These are phyloP conservation scores for Ranitomeya imitator DNA, from an alignment of 2,113 vertebrate species.

Conservation along the genomic window DNA sequence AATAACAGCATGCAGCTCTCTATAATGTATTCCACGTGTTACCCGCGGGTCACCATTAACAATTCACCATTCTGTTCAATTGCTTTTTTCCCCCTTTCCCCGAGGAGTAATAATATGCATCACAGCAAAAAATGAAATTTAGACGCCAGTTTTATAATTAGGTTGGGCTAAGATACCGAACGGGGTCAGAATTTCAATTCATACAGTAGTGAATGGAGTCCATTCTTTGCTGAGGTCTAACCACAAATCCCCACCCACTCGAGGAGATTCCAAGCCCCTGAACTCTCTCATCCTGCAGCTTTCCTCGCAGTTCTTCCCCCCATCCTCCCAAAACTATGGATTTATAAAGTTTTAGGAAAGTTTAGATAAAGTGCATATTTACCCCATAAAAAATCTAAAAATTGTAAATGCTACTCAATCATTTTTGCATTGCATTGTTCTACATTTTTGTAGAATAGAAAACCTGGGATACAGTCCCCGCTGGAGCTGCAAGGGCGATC, in stretches of 20 bases:
- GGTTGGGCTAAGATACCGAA: slow-evolving; percentile 19
- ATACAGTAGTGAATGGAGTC: slow-evolving; percentile 47
- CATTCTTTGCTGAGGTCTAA: slow-evolving; percentile 47
- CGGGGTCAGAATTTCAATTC: slow-evolving; percentile 49
- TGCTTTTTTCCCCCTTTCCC: neutral
- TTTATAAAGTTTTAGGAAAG: neutral
- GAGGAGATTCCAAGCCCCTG: slow-evolving; percentile 14
- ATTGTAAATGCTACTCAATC: too few species aligned
- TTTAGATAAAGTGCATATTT: too few species aligned
- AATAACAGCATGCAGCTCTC: neutral
- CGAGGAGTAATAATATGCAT: slow-evolving; percentile 34
- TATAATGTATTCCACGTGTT: neutral
- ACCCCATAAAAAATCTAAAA: too few species aligned
- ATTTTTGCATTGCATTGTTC: too few species aligned
- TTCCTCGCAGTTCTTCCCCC: neutral
- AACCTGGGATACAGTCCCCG: too few species aligned
- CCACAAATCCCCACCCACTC: slow-evolving; percentile 44
- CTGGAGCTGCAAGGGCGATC: too few species aligned
- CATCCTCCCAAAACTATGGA: neutral
- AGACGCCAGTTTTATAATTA: slow-evolving; percentile 31
- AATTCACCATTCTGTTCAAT: slow-evolving; percentile 6
- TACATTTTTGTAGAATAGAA: too few species aligned
- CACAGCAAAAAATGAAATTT: slow-evolving; percentile 27
- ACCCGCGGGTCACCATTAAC: neutral
- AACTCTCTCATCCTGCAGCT: slow-evolving; percentile 39